Evolutionary conservation across 2,888 invertebrate genomes (phyloP), one percentile per base, ranked within the genome.

Genomic region (Thymelicus lineola): DNA sequence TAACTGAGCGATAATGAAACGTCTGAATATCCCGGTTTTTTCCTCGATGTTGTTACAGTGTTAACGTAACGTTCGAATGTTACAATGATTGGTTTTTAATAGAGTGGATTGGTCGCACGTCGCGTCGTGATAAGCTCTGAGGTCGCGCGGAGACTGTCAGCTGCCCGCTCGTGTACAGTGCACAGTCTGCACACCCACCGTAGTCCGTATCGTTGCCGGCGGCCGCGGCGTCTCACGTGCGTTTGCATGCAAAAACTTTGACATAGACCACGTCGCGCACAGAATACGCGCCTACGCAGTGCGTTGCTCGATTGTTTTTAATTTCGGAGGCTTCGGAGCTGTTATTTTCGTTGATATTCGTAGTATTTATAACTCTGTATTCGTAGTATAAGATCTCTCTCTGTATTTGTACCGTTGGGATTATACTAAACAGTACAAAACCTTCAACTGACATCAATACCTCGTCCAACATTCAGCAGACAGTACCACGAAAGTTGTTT

Each of bases 101-200:
- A 85, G 82, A 82, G 83, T 83, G 80, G 76, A 77, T 80, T 78
- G 78, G 80, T 79, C 48, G 64, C 38, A n/a, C 55, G 83, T 80
- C 90, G 91, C 55, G 83, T 80, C 90, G 91, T 89, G 92, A 91
- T 90, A 90, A 87, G 81, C 88, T 89, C 72, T 72, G 86, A 90
- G 90, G 91, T 87, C 88, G 90, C 87, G 84, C 75, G 76, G 81
- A 88, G 89, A 92, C 92, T 92, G 91, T 76, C 79, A 28, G 28
- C 1, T 28, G 28, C 28, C 28, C 28, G 28, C 4, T 5, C 28
- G 28, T 28, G 28, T 28, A 20, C 20, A 20, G 20, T 20, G 20
- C 3, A 28, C 82, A 84, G 80, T 78, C 83, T 20, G 20, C 3
- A 28, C 82, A 84, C 80, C 78, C 83, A 84, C 80, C 85, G 81